A percentile compares a stretch with the other conserved stretches of the same genome.
Evolutionary conservation across 2,888 invertebrate genomes (phyloP).

Genomic region (Panopea generosa): DNA sequence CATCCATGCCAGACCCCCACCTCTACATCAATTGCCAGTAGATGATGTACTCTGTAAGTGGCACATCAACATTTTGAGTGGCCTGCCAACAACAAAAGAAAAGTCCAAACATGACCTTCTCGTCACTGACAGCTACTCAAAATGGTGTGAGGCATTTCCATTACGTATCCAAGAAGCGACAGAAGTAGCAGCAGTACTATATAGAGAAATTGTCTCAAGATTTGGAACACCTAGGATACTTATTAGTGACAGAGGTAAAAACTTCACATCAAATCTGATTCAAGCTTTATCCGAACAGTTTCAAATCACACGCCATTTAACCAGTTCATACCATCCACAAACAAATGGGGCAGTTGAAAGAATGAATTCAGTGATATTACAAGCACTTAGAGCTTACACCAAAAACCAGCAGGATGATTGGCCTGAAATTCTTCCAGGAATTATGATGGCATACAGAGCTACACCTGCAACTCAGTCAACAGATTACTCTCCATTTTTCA

Average conservation of each 20-base stretch:
- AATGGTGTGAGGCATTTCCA: conserved; percentile 50
- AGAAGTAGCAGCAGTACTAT: conserved; percentile 45
- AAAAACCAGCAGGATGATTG: conserved; percentile 49
- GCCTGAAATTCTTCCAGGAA: conserved; percentile 39
- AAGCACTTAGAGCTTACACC: conserved; percentile 49
- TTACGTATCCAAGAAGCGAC: no score
- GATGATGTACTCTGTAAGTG: conserved; percentile 85
- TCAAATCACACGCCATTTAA: conserved; percentile 19
- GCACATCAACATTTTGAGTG: conserved; percentile 57
- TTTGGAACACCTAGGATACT: conserved; percentile 38
- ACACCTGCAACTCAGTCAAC: conserved; percentile 58
- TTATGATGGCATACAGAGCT: conserved; percentile 57
- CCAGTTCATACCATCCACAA: conserved; percentile 58
- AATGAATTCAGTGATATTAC: conserved; percentile 54
- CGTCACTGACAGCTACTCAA: conserved; percentile 54
- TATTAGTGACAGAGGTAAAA: conserved; percentile 39
- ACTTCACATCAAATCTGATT: conserved; percentile 48
- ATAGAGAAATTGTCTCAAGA: conserved; percentile 30
- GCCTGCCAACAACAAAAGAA: conserved; percentile 43
- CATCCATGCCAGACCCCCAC: conserved; percentile 33
- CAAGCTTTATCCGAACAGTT: conserved; percentile 42
- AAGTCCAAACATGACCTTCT: conserved; percentile 53
- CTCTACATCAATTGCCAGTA: conserved; percentile 65
- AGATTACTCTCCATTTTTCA: conserved; percentile 33
- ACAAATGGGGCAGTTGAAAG: conserved; percentile 53